Evolutionary conservation across 2,797 vertebrate species (phyloP), one percentile per base, ranked within the genome.

Genomic region (Chromis chromis): DNA sequence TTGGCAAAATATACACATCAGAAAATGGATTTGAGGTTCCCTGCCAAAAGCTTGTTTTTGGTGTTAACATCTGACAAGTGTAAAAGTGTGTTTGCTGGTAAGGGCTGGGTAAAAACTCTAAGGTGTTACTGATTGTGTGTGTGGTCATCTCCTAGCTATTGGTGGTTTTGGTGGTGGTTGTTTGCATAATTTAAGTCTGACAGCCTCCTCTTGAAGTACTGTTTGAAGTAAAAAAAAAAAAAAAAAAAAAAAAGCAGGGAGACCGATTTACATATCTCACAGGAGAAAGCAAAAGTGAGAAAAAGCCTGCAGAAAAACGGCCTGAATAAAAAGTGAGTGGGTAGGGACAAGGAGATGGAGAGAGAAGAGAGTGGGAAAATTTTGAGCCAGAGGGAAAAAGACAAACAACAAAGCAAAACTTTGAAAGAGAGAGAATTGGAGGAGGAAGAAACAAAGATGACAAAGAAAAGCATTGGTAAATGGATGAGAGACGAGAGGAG

Each of bases 191-290:
- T n/a, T 14, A 21, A 67, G 46, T 65, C 22, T 39, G 10, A 17
- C 64, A 57, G 54, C 53, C 42, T 44, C 55, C 36, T 55, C 53
- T 70, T 22, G 21, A 64, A 70, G 42, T 65, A 5, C 11, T 33
- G 40, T 67, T 73, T 75, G 70, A 73, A 76, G 52, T 56, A 58
- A 24, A 56, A 48, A 42, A 25, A 56, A 48, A 42, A 48, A 42
- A 25, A 56, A 48, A 42, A 58, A 24, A 56, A 48, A 42, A 25
- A 56, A 48, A 42, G 28, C 40, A 58, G 31, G 42, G 59, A 68
- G 39, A 31, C 46, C 56, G 36, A 79, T 78, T 80, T 71, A 25
- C 72, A 81, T 74, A 72, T 78, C 78, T 77, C 72, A 44, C 49
- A 77, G 42, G 63, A 74, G 48, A 65, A 28, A 40, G 56, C 46